A percentile compares a stretch with the other conserved stretches of the same genome.
phyloP scores from a whole-genome alignment of 2,113 vertebrate species.

The Polypterus senegalus region DNA sequence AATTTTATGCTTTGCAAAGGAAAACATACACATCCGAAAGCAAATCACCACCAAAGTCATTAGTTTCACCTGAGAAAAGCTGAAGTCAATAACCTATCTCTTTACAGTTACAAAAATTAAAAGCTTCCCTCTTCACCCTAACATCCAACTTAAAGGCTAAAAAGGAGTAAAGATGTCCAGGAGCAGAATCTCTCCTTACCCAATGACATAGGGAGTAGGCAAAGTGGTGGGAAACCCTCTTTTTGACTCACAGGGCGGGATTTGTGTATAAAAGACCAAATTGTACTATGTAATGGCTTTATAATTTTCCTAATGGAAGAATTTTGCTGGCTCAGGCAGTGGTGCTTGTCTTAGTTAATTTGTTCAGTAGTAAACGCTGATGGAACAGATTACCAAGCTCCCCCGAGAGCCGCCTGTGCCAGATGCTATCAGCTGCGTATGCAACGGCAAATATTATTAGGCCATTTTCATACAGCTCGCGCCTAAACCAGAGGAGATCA shows the following conservation, averaged over 20 bases:
- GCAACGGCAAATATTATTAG: constrained; percentile 15
- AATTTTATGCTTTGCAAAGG: no score
- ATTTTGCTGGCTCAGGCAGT: constrained; percentile 53
- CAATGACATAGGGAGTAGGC: no score
- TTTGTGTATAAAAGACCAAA: constrained; percentile 28
- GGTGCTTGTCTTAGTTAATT: constrained; percentile 59
- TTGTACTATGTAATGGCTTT: constrained; percentile 36
- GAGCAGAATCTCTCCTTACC: no score
- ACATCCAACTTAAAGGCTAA: no score
- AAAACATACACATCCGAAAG: no score
- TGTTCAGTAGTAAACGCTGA: constrained; percentile 60
- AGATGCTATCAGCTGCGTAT: constrained; percentile 33
- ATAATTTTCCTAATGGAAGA: constrained; percentile 45
- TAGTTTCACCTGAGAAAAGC: no score
- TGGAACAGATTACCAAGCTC: constrained; percentile 65
- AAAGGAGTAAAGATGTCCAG: no score
- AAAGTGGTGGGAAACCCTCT: no score
- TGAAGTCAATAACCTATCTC: no score
- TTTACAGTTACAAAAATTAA: no score
- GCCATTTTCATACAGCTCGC: background rate
- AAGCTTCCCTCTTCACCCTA: no score
- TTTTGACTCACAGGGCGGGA: background rate
- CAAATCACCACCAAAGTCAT: no score
- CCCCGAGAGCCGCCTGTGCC: constrained; percentile 37
- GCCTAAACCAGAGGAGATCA: constrained; percentile 9